Percentiles rank a stretch among this genome's conserved stretches.
Conservation (phyloP, 2,797 vertebrate genomes). For the Rallus crepitans region DNA sequence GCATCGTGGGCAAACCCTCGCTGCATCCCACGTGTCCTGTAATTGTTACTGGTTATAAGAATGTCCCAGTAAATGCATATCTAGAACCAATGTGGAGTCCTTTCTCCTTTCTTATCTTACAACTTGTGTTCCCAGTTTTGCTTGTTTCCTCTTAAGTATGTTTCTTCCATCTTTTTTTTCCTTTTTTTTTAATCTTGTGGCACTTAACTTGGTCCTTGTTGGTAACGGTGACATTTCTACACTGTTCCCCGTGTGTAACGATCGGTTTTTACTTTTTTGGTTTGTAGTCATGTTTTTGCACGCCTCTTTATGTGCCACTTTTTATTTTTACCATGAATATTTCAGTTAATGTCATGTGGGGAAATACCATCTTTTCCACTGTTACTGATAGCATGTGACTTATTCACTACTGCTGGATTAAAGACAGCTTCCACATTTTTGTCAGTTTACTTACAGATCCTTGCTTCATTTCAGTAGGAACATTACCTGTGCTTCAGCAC, state of each 20-base stretch:
- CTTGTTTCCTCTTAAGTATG: background rate
- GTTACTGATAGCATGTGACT: constrained; percentile 19
- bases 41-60: background rate
- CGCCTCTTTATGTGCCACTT: background rate
- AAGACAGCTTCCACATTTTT: background rate
- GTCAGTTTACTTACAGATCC: background rate
- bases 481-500: constrained; percentile 27
- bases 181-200: constrained; percentile 16
- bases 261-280: background rate
- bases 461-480: constrained; percentile 13
- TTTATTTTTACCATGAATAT: constrained; percentile 12
- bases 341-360: constrained; percentile 2
- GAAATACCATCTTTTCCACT: constrained; percentile 14
- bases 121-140: constrained; percentile 7
- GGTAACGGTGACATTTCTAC: background rate
- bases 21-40: background rate
- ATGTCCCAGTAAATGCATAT: background rate
- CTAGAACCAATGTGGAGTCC: background rate
- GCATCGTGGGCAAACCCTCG: background rate
- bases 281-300: constrained; percentile 3
- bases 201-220: background rate
- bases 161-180: constrained; percentile 19
- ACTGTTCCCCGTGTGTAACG: background rate
- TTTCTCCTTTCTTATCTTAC: background rate
- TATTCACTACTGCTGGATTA: background rate